Evolutionary conservation across 2,113 vertebrate genomes (phyloP).

Genomic region (Hydrochoerus hydrochaeris): DNA sequence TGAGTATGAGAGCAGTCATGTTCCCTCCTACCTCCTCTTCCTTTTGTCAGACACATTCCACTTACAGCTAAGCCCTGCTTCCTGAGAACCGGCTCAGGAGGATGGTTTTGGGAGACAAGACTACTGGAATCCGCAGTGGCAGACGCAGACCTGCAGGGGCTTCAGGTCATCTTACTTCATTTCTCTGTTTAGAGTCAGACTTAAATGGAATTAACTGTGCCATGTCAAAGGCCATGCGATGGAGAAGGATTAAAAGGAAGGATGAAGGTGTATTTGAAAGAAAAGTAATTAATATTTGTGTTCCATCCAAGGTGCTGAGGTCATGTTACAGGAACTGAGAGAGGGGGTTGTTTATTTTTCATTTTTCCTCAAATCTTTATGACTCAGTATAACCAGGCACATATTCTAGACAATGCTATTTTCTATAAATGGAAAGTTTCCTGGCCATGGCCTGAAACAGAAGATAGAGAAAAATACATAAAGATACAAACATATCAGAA

Average conservation of each 20-base stretch:
- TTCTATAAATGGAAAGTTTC: background rate
- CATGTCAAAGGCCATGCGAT: accelerated
- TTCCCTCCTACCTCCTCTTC: background rate
- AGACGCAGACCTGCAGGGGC: background rate
- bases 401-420: background rate
- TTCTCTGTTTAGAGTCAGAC: background rate
- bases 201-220: no score
- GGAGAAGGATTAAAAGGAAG: background rate
- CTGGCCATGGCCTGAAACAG: background rate
- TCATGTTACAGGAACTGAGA: no score
- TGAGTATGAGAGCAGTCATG: no score
- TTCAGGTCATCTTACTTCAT: background rate
- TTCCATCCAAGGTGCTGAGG: accelerated
- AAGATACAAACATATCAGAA: background rate
- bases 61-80: background rate
- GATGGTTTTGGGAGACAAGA: background rate
- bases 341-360: background rate
- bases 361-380: background rate
- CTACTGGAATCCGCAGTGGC: background rate
- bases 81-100: background rate
- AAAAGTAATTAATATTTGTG: background rate
- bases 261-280: background rate
- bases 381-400: accelerated
- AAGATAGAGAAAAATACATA: background rate
- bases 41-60: background rate